A percentile compares a stretch with the other conserved stretches of the same genome.
These are phyloP conservation scores for Daptonema setosum DNA, from an alignment of 2,888 invertebrate genomes.

Conservation along the genomic window DNA sequence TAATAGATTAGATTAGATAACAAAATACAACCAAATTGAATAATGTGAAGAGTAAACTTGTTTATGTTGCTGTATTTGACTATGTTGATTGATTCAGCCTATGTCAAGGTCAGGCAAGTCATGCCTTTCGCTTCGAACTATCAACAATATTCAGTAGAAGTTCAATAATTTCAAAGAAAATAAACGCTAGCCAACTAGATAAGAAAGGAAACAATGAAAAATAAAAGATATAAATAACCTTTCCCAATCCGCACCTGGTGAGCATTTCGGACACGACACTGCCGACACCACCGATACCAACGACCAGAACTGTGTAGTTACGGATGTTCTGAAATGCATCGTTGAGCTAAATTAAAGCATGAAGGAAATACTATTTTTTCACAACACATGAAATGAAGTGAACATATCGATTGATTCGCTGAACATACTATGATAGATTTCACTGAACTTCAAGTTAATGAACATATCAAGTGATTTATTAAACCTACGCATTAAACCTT, in stretches of 20 bases:
- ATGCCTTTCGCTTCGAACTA: not conserved
- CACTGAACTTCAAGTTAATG: no score
- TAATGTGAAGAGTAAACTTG: not conserved
- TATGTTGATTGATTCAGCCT: not conserved
- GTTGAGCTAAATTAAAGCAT: no score
- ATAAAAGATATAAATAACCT: slow-evolving; percentile 37
- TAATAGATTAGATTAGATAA: not conserved
- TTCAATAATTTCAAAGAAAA: not conserved
- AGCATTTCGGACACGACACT: slow-evolving; percentile 99
- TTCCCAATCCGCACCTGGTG: slow-evolving; percentile 89
- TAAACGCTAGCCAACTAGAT: not conserved
- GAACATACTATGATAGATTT: no score
- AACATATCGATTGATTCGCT: no score
- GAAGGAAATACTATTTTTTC: no score
- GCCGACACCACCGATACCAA: slow-evolving; percentile 97
- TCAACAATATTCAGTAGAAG: no score
- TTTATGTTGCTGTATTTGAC: not conserved
- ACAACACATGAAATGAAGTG: no score
- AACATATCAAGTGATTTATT: no score
- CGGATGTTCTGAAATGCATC: slow-evolving; percentile 39
- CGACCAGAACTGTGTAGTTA: slow-evolving; percentile 65
- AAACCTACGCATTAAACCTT: no score
- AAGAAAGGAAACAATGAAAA: not conserved
- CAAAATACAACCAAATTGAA: slow-evolving; percentile 1
- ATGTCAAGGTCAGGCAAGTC: not conserved